Base-by-base conservation (phyloP, 1,140 invertebrate species). In the Pollicipes pollicipes region DNA sequence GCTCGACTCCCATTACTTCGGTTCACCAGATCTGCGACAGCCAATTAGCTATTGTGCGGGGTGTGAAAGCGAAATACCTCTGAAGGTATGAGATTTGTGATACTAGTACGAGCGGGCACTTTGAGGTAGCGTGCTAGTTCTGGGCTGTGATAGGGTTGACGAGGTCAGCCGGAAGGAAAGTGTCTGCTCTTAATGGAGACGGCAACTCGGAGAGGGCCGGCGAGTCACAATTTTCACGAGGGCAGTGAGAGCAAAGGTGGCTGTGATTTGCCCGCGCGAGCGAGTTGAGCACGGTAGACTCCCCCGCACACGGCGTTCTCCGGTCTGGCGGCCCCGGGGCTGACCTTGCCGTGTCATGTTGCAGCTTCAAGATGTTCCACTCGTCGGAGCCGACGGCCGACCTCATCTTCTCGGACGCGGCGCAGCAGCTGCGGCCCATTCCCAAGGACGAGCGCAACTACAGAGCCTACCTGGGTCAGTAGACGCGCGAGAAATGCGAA, bases 361-460 rank as follows among this genome's bases (percentile, higher is more conserved):
- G 32, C 79, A 89, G 89, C 76, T 93, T 92, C 77, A 90, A 89
- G 73, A 92, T 96, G 90, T 95, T 93, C 78, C 87, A 85, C 70
- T 95, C 92, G 0, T 79, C 82, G n/a, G 83, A 88, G 2, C 90
- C 89, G 0, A 90, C 87, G 77, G 86, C 87, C 68, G 92, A 96
- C 81, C 80, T 95, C 0, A 95, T 96, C 73, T 96, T 96, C 80
- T 70, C 70, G 70, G 92, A 95, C 78, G 89, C 91, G 0, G 89
- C 93, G 0, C 87, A 91, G 32, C 90, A 93, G 75, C 79, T 95
- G n/a, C 82, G 86, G 73, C 69, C 76, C 16, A 68, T 81, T 24
- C 73, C 74, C 1, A 27, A 67, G 24, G 70, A 74, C 27, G 71
- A 75, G 66, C 74, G 75, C 30, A 72, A 78, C 70, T 77, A 79